A percentile compares a stretch with the other conserved stretches of the same genome.
Conservation (phyloP, 2,113 vertebrate genomes). For the Dunckerocampus dactyliophorus region DNA sequence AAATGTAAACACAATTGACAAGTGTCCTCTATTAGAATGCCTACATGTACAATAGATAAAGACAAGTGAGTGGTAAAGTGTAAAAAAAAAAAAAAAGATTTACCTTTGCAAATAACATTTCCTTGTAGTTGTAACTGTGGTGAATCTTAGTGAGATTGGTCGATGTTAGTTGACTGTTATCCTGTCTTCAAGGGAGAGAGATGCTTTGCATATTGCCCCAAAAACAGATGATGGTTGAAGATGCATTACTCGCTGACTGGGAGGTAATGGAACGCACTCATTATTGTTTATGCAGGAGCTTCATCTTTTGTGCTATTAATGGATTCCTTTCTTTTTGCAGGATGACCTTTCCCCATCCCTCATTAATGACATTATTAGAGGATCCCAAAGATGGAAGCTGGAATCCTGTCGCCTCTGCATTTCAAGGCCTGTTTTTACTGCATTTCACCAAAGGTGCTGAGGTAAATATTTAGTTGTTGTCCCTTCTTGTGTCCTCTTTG, state of each 20-base stretch:
- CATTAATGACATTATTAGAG: conserved; percentile 66
- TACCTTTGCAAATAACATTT: conserved; percentile 64
- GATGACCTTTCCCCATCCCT: conserved; percentile 62
- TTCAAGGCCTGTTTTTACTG: conserved; percentile 74
- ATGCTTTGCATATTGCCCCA: conserved; percentile 68
- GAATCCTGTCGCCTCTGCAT: conserved; percentile 69
- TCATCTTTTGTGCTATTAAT: conserved; percentile 60
- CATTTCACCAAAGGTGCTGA: conserved; percentile 71
- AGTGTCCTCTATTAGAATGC: conserved; percentile 18
- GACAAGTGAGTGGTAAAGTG: conserved; percentile 38
- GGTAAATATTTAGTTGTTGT: conserved; percentile 74
- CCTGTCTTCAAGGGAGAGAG: conserved; percentile 69
- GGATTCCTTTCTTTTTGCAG: conserved; percentile 70
- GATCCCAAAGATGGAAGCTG: conserved; percentile 76
- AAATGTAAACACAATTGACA: conserved; percentile 1
- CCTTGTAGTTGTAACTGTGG: conserved; percentile 42
- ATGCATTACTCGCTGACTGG: conserved; percentile 65
- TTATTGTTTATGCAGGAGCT: conserved; percentile 38
- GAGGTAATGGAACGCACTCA: conserved; percentile 49
- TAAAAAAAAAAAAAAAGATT: conserved; percentile 54
- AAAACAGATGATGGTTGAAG: conserved; percentile 66
- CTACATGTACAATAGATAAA: conserved; percentile 14
- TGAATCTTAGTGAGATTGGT: conserved; percentile 55
- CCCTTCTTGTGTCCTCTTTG: conserved; percentile 45
- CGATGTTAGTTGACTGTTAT: conserved; percentile 66